Evolutionary conservation across 2,888 invertebrate species (phyloP).

Genomic region (Euproctis similis): DNA sequence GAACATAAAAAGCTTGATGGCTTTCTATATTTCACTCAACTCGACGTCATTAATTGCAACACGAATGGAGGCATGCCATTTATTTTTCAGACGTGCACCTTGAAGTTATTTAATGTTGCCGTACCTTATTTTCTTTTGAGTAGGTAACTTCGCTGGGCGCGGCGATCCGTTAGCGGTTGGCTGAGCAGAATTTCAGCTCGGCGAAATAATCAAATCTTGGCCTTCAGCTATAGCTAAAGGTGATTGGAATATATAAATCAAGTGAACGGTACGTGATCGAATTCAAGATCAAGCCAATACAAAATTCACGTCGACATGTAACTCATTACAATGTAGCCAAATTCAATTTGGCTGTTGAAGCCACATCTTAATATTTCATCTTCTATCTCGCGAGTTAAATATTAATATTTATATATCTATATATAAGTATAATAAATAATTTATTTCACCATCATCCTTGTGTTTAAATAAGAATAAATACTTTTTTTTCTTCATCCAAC

Average conservation of each 20-base stretch:
- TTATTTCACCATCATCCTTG: constrained; percentile 31
- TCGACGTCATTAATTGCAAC: constrained; percentile 34
- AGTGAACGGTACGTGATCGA: constrained; percentile 64
- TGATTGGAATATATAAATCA: constrained; percentile 69
- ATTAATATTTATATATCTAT: constrained; percentile 47
- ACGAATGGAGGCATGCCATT: constrained; percentile 32
- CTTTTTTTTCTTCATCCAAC: no score
- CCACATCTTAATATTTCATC: constrained; percentile 68
- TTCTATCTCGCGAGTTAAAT: constrained; percentile 43
- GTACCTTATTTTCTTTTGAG: constrained; percentile 25
- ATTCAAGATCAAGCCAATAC: constrained; percentile 65
- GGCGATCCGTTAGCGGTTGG: constrained; percentile 41
- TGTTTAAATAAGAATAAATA: constrained; percentile 42
- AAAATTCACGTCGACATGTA: constrained; percentile 56
- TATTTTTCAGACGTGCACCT: constrained; percentile 32
- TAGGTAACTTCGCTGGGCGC: constrained; percentile 33
- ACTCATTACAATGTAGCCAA: constrained; percentile 70
- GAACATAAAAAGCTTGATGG: constrained; percentile 23
- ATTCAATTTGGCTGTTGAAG: constrained; percentile 64
- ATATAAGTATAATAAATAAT: no score
- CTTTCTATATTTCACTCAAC: constrained; percentile 28
- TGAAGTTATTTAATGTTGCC: constrained; percentile 28
- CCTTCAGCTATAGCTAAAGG: constrained; percentile 49
- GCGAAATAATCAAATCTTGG: constrained; percentile 60
- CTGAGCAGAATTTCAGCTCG: constrained; percentile 38